Conservation (phyloP, 2,113 vertebrate species). For the Orycteropus afer region DNA sequence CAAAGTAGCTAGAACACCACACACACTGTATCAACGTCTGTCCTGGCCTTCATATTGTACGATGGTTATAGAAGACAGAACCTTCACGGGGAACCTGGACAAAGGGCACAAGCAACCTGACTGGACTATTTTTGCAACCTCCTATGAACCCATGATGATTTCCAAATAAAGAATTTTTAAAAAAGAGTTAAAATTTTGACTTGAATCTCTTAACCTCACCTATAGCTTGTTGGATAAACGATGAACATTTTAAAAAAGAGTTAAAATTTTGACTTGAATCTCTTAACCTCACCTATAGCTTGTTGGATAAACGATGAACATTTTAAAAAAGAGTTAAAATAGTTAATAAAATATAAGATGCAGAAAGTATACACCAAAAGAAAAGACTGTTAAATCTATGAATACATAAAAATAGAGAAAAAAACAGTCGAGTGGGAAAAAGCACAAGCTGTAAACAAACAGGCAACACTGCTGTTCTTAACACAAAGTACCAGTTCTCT, state of each 20-base stretch:
- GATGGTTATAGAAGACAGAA: background rate
- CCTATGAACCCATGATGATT: too few species aligned
- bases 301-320: too few species aligned
- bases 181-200: too few species aligned
- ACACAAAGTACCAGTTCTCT: background rate
- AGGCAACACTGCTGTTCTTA: background rate
- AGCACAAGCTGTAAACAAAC: background rate
- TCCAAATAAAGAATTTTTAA: too few species aligned
- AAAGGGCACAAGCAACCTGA: background rate
- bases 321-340: background rate
- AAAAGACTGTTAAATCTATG: background rate
- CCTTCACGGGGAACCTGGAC: background rate
- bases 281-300: too few species aligned
- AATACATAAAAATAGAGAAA: background rate
- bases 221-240: too few species aligned
- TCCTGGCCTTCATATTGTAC: background rate
- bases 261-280: too few species aligned
- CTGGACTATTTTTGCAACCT: background rate
- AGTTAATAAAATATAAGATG: background rate
- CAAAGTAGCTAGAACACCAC: background rate
- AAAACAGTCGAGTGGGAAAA: background rate
- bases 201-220: too few species aligned
- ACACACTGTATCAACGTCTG: background rate
- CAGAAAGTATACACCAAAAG: background rate
- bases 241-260: too few species aligned